A percentile compares a stretch with the other conserved stretches of the same genome.
Evolutionary conservation across 2,797 vertebrate species (phyloP).

Genomic region (Enoplosus armatus): DNA sequence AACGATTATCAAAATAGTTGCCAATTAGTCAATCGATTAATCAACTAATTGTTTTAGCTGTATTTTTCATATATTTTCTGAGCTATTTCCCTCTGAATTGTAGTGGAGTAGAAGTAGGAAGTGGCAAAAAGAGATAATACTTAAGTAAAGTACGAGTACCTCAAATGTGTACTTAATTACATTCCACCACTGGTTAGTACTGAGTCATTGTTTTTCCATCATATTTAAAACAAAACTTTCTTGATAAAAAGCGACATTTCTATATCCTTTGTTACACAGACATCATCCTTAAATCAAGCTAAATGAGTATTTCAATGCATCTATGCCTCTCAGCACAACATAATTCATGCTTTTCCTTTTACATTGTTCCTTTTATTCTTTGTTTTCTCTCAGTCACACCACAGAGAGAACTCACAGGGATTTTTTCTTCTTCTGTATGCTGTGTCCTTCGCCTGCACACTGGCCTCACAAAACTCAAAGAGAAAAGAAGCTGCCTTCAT

Average conservation of each 20-base stretch:
- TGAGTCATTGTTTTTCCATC: background rate
- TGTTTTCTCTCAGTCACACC: background rate
- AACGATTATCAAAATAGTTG: too few relatives aligned
- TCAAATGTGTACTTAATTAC: too few relatives aligned
- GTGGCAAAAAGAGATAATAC: too few relatives aligned
- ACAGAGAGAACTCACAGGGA: conserved; percentile 12
- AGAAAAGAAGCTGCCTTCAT: conserved; percentile 57
- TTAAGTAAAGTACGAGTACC: too few relatives aligned
- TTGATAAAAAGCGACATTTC: background rate
- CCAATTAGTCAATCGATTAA: background rate
- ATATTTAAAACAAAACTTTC: background rate
- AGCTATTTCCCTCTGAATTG: background rate
- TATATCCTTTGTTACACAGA: background rate
- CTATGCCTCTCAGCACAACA: background rate
- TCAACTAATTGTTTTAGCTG: background rate
- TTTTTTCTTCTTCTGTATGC: conserved; percentile 38
- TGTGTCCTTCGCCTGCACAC: conserved; percentile 58
- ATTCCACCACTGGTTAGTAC: background rate
- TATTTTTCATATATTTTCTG: too few relatives aligned
- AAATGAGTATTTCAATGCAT: background rate
- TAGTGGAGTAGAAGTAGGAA: background rate
- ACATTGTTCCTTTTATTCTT: conserved; percentile 21
- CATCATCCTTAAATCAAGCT: background rate
- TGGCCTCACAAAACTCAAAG: conserved; percentile 55
- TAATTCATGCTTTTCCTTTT: conserved; percentile 2